Conservation (phyloP, 2,888 invertebrate species). For the Lithophane leautieri region DNA sequence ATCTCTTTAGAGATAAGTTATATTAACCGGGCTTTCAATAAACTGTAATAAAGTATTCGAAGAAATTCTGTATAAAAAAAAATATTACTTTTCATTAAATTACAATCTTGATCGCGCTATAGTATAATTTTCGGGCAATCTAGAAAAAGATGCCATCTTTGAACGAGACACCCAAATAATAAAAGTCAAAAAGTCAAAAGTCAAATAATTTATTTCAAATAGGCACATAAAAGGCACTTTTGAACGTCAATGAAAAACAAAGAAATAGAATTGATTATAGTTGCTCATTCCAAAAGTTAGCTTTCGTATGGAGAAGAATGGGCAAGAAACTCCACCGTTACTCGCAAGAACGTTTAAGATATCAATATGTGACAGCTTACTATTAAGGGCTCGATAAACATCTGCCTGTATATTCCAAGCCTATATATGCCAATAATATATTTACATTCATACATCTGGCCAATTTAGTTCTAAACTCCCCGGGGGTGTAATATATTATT, state of each 20-base stretch:
- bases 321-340: no score
- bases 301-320: no score
- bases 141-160: neutral
- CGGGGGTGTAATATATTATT: constrained; percentile 66
- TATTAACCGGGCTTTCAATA: constrained; percentile 22
- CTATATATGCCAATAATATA: constrained; percentile 61
- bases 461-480: constrained; percentile 72
- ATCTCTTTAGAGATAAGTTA: constrained; percentile 28
- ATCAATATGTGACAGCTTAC: constrained; percentile 41
- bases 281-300: no score
- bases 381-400: constrained; percentile 56
- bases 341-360: constrained; percentile 39
- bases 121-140: neutral
- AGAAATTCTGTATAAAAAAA: constrained; percentile 18
- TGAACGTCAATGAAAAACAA: no score
- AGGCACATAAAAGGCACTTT: no score
- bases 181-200: no score
- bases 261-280: no score
- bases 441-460: constrained; percentile 71
- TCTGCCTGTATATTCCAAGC: constrained; percentile 19
- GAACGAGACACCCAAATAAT: constrained; percentile 4
- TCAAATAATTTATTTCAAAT: no score
- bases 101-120: neutral
- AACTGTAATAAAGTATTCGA: constrained; percentile 3
- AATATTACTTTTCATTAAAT: constrained; percentile 15